phyloP scores from a whole-genome alignment of 2,113 vertebrate genomes.

The Copsychus sechellarum region DNA sequence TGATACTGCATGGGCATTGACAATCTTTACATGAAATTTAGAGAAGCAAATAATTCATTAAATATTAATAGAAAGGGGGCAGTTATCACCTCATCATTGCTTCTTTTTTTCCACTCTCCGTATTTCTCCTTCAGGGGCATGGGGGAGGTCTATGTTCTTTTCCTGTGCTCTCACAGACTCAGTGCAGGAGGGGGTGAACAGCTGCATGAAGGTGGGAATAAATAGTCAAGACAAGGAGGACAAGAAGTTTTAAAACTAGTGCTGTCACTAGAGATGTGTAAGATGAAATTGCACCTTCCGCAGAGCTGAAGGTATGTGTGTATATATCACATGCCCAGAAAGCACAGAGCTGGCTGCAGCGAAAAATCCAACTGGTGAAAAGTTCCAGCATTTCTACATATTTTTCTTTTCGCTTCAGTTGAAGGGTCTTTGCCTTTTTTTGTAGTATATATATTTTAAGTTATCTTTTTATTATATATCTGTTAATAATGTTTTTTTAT shows the following conservation, averaged over 20 bases:
- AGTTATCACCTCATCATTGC: background rate
- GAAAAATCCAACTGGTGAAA: background rate
- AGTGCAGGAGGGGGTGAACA: background rate
- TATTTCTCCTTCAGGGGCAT: background rate
- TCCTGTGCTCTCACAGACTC: background rate
- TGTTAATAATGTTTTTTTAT: background rate
- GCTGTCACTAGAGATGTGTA: background rate
- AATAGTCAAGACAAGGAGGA: background rate
- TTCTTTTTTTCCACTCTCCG: background rate
- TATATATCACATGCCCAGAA: background rate
- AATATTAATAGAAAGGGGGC: background rate
- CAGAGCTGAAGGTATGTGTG: background rate
- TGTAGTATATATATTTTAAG: background rate
- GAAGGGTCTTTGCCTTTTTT: background rate
- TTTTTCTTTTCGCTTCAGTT: background rate
- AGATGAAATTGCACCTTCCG: background rate
- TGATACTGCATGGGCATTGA: background rate
- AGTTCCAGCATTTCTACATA: background rate
- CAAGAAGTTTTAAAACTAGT: background rate
- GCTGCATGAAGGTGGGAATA: background rate
- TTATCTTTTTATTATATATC: background rate
- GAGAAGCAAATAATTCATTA: background rate
- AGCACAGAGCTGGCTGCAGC: background rate
- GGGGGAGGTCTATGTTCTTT: background rate
- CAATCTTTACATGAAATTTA: background rate